These are phyloP conservation scores for Vesta saturnalis DNA, from an alignment of 2,888 invertebrate genomes.

Conservation along the genomic window DNA sequence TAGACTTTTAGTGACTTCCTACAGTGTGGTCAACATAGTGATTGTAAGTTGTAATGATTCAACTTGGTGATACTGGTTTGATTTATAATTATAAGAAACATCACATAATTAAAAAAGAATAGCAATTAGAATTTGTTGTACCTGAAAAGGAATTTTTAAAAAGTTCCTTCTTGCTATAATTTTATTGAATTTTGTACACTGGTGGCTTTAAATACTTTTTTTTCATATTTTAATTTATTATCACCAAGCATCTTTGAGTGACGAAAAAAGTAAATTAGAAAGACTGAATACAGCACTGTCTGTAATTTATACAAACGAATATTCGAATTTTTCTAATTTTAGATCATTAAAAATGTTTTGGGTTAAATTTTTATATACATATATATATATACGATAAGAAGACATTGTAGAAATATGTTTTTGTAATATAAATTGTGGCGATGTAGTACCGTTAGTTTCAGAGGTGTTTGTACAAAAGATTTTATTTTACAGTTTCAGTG, in stretches of 20 bases:
- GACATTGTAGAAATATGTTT: slow-evolving; percentile 34
- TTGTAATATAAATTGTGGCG: slow-evolving; percentile 36
- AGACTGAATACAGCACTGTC: slow-evolving; percentile 34
- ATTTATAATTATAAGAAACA: slow-evolving; percentile 8
- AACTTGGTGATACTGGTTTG: slow-evolving; percentile 30
- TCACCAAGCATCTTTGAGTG: slow-evolving; percentile 33
- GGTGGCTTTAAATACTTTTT: slow-evolving; percentile 17
- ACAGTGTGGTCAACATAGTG: slow-evolving; percentile 47
- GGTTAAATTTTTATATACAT: slow-evolving; percentile 44
- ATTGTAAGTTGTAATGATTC: slow-evolving; percentile 29
- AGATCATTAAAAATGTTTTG: slow-evolving; percentile 39
- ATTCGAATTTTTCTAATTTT: slow-evolving; percentile 46
- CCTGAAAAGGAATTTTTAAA: slow-evolving; percentile 16
- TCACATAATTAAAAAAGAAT: slow-evolving; percentile 14
- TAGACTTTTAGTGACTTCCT: slow-evolving; percentile 52
- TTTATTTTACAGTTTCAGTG: slow-evolving; percentile 24
- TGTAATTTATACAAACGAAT: slow-evolving; percentile 47
- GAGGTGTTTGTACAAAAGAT: slow-evolving; percentile 42
- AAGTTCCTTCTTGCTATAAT: neutral
- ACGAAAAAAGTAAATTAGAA: slow-evolving; percentile 36
- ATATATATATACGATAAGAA: slow-evolving; percentile 31
- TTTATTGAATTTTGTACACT: slow-evolving; percentile 9
- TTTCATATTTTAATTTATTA: slow-evolving; percentile 23
- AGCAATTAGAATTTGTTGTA: slow-evolving; percentile 19
- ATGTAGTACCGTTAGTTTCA: slow-evolving; percentile 35